Conservation (phyloP, 1,140 invertebrate genomes). For the Drosophila yakuba region DNA sequence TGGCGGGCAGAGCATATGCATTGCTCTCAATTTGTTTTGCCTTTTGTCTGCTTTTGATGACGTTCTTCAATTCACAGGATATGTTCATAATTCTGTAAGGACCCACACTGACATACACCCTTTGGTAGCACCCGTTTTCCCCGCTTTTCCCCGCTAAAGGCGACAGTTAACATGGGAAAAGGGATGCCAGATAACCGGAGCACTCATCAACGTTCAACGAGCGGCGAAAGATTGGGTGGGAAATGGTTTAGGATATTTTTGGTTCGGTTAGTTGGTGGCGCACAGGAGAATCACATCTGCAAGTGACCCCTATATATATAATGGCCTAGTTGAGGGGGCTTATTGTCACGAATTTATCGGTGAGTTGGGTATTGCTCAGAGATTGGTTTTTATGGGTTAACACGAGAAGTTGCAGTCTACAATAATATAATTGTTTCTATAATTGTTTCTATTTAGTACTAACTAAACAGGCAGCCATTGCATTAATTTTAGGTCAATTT, state of each 20-base stretch:
- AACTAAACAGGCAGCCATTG: too few relatives aligned
- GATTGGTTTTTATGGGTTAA: neutral
- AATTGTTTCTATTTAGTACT: too few relatives aligned
- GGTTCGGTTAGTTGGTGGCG: conserved; percentile 7
- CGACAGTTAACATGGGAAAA: conserved; percentile 34
- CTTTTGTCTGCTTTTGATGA: conserved; percentile 68
- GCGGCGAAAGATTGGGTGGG: neutral
- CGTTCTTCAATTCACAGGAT: conserved; percentile 78
- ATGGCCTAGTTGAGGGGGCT: neutral
- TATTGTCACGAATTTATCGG: neutral
- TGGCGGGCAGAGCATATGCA: conserved; percentile 1
- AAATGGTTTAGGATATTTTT: neutral
- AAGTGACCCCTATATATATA: conserved; percentile 11
- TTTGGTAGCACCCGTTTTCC: conserved; percentile 7
- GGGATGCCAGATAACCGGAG: conserved; percentile 36
- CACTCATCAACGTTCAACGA: conserved; percentile 38
- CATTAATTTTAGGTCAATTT: too few relatives aligned
- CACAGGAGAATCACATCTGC: conserved; percentile 7
- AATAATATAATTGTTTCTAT: too few relatives aligned
- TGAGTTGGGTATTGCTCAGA: neutral
- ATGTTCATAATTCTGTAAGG: conserved; percentile 75
- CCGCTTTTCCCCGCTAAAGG: conserved; percentile 23
- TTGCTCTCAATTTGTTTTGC: conserved; percentile 75
- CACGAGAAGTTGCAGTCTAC: too few relatives aligned
- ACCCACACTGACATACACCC: conserved; percentile 31